phyloP scores from a whole-genome alignment of 2,113 vertebrate genomes.

The Lucifuga dentata region DNA sequence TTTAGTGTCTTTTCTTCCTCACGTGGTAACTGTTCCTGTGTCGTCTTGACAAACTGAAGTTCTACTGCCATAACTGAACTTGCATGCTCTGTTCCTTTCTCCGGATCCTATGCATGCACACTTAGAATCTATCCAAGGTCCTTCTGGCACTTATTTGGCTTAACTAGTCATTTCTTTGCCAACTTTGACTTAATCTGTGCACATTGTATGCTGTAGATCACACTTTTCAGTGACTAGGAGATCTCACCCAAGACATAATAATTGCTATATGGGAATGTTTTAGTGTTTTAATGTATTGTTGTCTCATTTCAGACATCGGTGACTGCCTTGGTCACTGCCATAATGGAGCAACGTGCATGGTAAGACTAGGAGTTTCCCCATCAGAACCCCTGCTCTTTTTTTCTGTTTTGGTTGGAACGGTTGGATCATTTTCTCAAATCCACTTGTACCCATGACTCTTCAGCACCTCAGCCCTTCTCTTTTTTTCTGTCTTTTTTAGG shows the following conservation, averaged over 20 bases:
- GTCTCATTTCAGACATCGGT: constrained; percentile 81
- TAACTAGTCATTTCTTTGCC: constrained; percentile 38
- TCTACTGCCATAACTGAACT: constrained; percentile 39
- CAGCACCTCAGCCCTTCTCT: background rate
- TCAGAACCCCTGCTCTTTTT: no score
- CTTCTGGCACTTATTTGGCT: constrained; percentile 29
- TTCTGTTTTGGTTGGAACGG: no score
- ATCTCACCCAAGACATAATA: background rate
- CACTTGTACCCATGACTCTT: no score
- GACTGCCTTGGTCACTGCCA: constrained; percentile 91
- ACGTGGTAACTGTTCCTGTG: constrained; percentile 52
- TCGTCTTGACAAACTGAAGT: constrained; percentile 30
- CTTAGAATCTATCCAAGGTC: background rate
- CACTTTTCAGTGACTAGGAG: background rate
- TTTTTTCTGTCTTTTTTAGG: constrained; percentile 23
- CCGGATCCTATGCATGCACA: constrained; percentile 36
- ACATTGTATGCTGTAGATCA: constrained; percentile 20
- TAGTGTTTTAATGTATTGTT: constrained; percentile 7
- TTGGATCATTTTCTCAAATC: no score
- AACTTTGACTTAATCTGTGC: constrained; percentile 47
- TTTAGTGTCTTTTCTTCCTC: constrained; percentile 48
- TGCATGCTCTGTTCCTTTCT: constrained; percentile 52
- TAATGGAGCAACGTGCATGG: constrained; percentile 93
- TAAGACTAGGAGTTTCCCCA: no score
- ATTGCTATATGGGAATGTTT: background rate